These are phyloP conservation scores for Cryptotermes secundus DNA, from an alignment of 1,140 invertebrate species.

Conservation along the genomic window DNA sequence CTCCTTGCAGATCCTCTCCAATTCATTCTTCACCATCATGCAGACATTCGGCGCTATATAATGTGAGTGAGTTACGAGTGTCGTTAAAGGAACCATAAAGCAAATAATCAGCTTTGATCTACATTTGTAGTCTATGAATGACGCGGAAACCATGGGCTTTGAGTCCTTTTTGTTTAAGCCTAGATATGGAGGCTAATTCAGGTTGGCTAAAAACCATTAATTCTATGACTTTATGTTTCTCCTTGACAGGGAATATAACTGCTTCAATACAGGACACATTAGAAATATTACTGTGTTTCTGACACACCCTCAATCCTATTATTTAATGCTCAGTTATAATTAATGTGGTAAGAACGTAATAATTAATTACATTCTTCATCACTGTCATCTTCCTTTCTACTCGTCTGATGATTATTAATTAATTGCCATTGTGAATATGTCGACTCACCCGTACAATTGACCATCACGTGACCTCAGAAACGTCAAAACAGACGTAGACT, in stretches of 20 bases:
- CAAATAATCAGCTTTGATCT: too few relatives aligned
- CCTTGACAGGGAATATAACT: neutral
- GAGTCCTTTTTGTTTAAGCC: neutral
- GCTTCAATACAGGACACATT: neutral
- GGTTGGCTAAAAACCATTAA: neutral
- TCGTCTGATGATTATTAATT: constrained; percentile 10
- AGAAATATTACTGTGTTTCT: neutral
- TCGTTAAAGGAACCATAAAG: too few relatives aligned
- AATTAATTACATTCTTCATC: constrained; percentile 20
- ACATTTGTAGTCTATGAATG: neutral
- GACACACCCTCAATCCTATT: neutral
- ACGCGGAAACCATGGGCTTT: neutral
- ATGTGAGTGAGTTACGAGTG: too few relatives aligned
- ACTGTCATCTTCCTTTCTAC: neutral
- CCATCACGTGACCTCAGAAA: neutral
- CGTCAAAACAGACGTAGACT: neutral
- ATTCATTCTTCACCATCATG: too few relatives aligned
- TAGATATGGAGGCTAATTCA: too few relatives aligned
- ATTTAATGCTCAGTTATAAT: constrained; percentile 6
- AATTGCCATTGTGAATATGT: constrained; percentile 4
- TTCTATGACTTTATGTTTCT: neutral
- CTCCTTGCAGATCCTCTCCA: too few relatives aligned
- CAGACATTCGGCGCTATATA: too few relatives aligned
- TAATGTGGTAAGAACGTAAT: constrained; percentile 6
- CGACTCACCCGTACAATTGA: neutral